Base-by-base conservation (phyloP, 2,113 vertebrate species). In the Onychostoma macrolepis region DNA sequence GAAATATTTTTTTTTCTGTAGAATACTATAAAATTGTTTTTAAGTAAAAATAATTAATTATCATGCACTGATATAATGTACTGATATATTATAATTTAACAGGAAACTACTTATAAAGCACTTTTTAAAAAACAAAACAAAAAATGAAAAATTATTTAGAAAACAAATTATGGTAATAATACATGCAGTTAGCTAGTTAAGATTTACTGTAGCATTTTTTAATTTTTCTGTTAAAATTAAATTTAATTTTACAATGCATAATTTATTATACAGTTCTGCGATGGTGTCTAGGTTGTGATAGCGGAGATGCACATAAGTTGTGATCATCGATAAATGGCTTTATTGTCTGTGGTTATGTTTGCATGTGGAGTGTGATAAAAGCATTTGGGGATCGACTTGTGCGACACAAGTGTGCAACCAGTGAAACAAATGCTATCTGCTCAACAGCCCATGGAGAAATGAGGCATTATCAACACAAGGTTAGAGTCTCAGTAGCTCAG, bases 381-480 rank as follows among this genome's bases (percentile, higher is more conserved):
- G 33, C 21, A 13, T 61, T 24, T 61, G 6, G 19, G 1, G 45
- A 8, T 56, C 3, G 17, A 13, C 30, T 38, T 1, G 19, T 33
- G 30, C 10, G 53, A 53, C 2, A 58, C 9, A 7, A 33, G 50
- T 8, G 50, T 65, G 48, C 30, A 72, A 72, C 33, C 77, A 33
- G 1, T 79, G 13, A 61, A 58, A n/a, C 33, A 80, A 80, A 33
- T 10, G 11, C 38, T 21, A 69, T 48, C 9, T 15, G 26, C 15
- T 69, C 26, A 48, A 67, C 58, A 67, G 69, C 30, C 79, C 85
- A 19, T 48, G 28, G 80, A 81, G 85, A 67, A 74, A 86, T 61
- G 12, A 30, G 33, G 11, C 45, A 69, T 85, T 87, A 87, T 85
- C 81, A 67, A 65, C 26, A 53, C 61, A 50, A 72, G 33, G 80